Base-by-base conservation (phyloP, 2,113 vertebrate species). In the Dascyllus trimaculatus region DNA sequence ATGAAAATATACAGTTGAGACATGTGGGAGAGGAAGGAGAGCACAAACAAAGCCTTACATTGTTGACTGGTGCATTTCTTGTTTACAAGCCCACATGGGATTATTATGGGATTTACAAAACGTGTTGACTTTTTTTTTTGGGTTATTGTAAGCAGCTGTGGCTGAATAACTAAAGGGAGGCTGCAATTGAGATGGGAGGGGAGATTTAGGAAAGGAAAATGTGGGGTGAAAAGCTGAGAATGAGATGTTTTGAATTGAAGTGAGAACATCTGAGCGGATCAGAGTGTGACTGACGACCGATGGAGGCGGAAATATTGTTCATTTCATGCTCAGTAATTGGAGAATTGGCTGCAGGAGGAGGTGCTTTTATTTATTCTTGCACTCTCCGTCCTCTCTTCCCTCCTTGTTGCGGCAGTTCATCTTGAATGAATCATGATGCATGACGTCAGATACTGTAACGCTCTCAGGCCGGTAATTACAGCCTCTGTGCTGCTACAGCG, bases 131-230 rank as follows among this genome's bases (percentile, higher is more conserved):
- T 54, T 64, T 78, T 64, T 81, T 87, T 85, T 78, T 76, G 66
- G 63, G 61, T 91, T 84, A 82, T 85, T 86, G 72, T 75, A 58
- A 85, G 64, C 86, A 87, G 86, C 74, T 90, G 90, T 82, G 82
- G 76, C 51, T 53, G 2, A 54, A 72, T 73, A 75, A 80, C 82
- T 83, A 65, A 78, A 76, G 29, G 52, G 21, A 64, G 24, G 68
- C 9, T 66, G 54, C 53, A 73, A 85, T 29, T 65, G 52, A 73
- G 19, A 71, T 24, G 51, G 51, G 11, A 38, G 32, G 29, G 13
- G 60, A 26, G 45, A 59, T 67, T 43, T 59, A 7, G 32, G 69
- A 65, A 51, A 73, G 51, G 29, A 29, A 29, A 5, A 29, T 29
- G 26, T 29, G 26, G 2, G 26, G 26, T 2, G n/a, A 5, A 5